Evolutionary conservation across 1,140 invertebrate species (phyloP).

Genomic region (Lycorma delicatula): DNA sequence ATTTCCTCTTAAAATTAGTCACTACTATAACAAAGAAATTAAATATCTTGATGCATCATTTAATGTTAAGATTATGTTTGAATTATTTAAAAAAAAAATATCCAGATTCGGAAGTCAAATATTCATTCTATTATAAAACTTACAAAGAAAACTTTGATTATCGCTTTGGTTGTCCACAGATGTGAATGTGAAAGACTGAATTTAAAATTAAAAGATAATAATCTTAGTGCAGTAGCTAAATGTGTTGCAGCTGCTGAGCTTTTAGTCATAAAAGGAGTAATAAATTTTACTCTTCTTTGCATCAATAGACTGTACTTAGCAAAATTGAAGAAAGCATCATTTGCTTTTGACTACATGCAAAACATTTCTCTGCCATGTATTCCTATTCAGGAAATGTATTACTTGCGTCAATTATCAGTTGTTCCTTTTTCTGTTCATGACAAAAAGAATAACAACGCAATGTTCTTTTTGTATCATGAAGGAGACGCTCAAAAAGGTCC

Average conservation of each 20-base stretch:
- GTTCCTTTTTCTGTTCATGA: not conserved
- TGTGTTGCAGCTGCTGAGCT: not conserved
- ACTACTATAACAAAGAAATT: not conserved
- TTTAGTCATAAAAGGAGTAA: not conserved
- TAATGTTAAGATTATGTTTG: not conserved
- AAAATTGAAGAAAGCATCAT: not conserved
- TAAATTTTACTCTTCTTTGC: not conserved
- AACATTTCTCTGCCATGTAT: not conserved
- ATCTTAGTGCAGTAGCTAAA: not conserved
- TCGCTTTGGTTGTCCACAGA: not conserved
- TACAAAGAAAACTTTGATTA: not conserved
- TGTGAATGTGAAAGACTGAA: not conserved
- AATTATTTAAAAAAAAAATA: not conserved
- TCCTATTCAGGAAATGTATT: not conserved
- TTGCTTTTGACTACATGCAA: not conserved
- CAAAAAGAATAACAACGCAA: not conserved
- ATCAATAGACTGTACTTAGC: not conserved
- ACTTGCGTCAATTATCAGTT: not conserved
- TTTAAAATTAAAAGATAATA: not conserved
- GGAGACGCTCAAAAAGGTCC: not conserved
- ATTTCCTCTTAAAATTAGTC: not conserved
- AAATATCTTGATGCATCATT: not conserved
- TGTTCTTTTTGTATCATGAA: not conserved
- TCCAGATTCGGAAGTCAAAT: not conserved
- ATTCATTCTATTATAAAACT: not conserved